Evolutionary conservation across 2,797 vertebrate genomes (phyloP).

Genomic region (Margarornis squamiger): DNA sequence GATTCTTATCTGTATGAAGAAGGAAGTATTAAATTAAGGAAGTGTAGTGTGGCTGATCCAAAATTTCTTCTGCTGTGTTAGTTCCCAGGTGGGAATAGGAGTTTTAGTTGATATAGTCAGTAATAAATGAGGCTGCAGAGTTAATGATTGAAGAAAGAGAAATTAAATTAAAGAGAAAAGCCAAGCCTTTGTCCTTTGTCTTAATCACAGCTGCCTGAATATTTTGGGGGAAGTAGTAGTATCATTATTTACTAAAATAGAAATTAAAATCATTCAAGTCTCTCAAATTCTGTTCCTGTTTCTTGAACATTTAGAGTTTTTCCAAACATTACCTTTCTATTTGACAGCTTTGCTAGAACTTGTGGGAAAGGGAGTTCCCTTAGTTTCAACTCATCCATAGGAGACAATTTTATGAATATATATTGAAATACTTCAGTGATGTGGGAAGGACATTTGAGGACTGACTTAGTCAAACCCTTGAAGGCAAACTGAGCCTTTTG

Average conservation of each 20-base stretch:
- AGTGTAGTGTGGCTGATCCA: background rate
- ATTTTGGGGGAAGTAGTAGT: background rate
- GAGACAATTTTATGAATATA: background rate
- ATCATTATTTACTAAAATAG: background rate
- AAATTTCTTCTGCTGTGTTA: background rate
- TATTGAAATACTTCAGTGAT: background rate
- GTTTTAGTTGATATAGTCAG: background rate
- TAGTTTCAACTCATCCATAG: background rate
- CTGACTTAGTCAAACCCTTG: background rate
- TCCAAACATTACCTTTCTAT: background rate
- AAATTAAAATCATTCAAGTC: fast-evolving
- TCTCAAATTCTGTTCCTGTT: background rate
- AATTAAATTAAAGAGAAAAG: constrained; percentile 13
- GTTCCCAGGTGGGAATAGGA: constrained; percentile 1
- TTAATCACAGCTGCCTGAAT: background rate
- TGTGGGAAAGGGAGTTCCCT: background rate
- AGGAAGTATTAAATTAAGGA: background rate
- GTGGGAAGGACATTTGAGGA: background rate
- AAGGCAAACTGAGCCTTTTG: background rate
- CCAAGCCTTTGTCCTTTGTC: background rate
- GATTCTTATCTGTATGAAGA: background rate
- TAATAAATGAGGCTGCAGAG: constrained; percentile 4
- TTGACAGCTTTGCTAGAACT: background rate
- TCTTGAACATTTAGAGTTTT: background rate
- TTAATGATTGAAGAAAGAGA: background rate